Percentiles rank a stretch among this genome's conserved stretches.
Evolutionary conservation across 1,140 invertebrate species (phyloP).

Genomic region (Drosophila nebulosa): DNA sequence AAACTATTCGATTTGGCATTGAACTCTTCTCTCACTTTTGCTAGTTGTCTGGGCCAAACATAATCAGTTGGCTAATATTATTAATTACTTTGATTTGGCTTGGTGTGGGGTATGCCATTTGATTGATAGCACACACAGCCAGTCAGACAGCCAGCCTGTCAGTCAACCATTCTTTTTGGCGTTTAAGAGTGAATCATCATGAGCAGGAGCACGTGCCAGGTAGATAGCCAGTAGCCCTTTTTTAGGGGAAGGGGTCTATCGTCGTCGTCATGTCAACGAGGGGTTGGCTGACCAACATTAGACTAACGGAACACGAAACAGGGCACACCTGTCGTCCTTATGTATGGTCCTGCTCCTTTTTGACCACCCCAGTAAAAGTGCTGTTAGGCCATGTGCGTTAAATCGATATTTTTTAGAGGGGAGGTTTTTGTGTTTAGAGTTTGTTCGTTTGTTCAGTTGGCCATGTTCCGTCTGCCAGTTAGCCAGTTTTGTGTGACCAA

Average conservation of each 20-base stretch:
- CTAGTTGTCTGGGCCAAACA: constrained; percentile 25
- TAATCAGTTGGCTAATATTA: constrained; percentile 40
- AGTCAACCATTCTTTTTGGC: no score
- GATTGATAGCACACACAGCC: constrained; percentile 23
- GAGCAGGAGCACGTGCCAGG: constrained; percentile 1
- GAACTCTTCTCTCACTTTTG: constrained; percentile 37
- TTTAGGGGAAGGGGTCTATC: background rate
- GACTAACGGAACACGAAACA: background rate
- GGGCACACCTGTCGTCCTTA: constrained; percentile 43
- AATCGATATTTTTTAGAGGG: constrained; percentile 42
- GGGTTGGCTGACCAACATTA: constrained; percentile 54
- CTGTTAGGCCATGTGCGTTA: constrained; percentile 21
- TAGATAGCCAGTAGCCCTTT: no score
- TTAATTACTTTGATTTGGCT: constrained; percentile 36
- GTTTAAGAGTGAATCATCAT: background rate
- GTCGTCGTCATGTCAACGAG: constrained; percentile 56
- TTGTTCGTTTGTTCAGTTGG: constrained; percentile 42
- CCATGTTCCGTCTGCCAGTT: constrained; percentile 47
- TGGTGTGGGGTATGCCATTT: background rate
- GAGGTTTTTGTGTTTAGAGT: constrained; percentile 34
- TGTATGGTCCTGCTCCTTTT: no score
- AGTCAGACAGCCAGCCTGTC: no score
- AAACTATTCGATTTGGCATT: constrained; percentile 31
- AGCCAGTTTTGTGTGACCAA: background rate
- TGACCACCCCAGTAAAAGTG: constrained; percentile 18